Evolutionary conservation across 2,797 vertebrate species (phyloP).

Genomic region (Hipposideros larvatus): DNA sequence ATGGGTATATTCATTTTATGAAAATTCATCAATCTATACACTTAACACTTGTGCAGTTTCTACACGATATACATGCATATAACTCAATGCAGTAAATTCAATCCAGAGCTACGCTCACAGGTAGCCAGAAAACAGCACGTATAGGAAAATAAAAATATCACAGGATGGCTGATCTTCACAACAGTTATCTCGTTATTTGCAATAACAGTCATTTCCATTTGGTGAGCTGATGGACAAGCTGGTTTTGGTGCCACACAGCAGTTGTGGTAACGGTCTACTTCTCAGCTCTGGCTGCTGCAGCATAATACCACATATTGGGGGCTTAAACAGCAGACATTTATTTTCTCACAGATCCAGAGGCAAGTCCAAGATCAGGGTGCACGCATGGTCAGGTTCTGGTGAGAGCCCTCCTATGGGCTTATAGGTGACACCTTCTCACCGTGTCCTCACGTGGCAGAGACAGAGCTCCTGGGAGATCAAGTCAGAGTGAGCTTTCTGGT

Average conservation of each 20-base stretch:
- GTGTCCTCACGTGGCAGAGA: not conserved
- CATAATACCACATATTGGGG: not conserved
- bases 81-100: not conserved
- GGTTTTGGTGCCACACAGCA: not conserved
- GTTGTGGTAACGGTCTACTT: not conserved
- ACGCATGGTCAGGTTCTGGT: accelerated
- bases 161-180: not conserved
- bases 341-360: not conserved
- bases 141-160: not conserved
- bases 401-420: not conserved
- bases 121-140: not conserved
- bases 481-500: no score
- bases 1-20: not conserved
- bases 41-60: not conserved
- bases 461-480: not conserved
- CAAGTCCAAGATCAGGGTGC: not conserved
- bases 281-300: not conserved
- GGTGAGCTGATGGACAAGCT: not conserved
- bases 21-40: not conserved
- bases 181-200: not conserved
- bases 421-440: accelerated
- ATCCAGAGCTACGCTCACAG: not conserved
- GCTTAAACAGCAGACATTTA: not conserved
- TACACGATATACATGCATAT: not conserved
- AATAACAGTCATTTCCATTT: not conserved